A percentile compares a stretch with the other conserved stretches of the same genome.
phyloP scores from a whole-genome alignment of 2,113 vertebrate species.

The Bujurquina vittata region DNA sequence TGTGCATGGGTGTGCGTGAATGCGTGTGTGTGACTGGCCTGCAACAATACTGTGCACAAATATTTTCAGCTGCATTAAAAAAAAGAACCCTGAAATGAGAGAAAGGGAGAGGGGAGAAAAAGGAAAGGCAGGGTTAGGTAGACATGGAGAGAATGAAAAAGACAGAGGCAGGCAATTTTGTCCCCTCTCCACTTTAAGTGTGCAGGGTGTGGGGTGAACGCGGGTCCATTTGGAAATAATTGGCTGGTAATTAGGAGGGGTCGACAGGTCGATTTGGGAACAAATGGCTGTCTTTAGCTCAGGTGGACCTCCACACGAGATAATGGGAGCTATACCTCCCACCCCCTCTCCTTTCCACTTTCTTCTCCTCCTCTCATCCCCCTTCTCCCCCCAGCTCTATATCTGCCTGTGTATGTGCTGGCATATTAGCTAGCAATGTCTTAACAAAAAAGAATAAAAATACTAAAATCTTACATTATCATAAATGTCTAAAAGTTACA shows the following conservation, averaged over 20 bases:
- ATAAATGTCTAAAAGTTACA: neutral
- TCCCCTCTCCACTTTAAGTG: slow-evolving; percentile 71
- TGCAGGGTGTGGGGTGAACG: slow-evolving; percentile 70
- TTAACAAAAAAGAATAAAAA: neutral
- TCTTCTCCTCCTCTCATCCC: neutral
- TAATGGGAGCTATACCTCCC: slow-evolving; percentile 76
- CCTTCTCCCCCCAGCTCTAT: neutral
- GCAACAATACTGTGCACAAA: slow-evolving; percentile 26
- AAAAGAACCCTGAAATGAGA: slow-evolving; percentile 13
- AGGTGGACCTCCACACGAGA: slow-evolving; percentile 80
- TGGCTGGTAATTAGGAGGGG: slow-evolving; percentile 90
- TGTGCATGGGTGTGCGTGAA: neutral
- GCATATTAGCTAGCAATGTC: neutral
- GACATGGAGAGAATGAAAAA: slow-evolving; percentile 26
- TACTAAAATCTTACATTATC: neutral
- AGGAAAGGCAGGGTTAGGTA: neutral
- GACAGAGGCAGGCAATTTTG: slow-evolving; percentile 70
- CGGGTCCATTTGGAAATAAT: slow-evolving; percentile 85
- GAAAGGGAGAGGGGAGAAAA: neutral
- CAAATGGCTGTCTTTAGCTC: slow-evolving; percentile 88
- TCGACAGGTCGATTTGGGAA: slow-evolving; percentile 88
- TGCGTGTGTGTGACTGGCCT: neutral
- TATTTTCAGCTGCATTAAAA: slow-evolving; percentile 19
- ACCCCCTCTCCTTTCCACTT: slow-evolving; percentile 52
- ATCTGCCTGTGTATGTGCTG: neutral